These are phyloP conservation scores for Poeciliopsis gracilis DNA, from an alignment of 2,797 vertebrate species.

Conservation along the genomic window DNA sequence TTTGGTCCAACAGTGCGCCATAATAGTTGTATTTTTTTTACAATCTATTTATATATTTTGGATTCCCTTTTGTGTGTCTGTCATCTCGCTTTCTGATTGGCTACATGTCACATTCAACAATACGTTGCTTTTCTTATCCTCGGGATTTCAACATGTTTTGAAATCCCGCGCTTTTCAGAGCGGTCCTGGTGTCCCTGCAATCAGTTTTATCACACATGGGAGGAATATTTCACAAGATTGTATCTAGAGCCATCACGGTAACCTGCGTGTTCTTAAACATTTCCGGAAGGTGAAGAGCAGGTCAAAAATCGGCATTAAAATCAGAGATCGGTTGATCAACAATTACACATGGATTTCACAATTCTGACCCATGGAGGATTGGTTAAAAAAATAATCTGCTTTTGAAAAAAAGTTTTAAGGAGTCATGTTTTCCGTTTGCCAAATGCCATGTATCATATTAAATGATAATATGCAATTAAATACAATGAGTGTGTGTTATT, in stretches of 20 bases:
- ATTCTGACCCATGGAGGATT: background rate
- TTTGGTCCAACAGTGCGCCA: background rate
- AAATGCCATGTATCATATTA: background rate
- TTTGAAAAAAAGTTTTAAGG: background rate
- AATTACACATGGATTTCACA: background rate
- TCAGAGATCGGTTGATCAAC: background rate
- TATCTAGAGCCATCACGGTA: background rate
- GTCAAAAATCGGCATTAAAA: background rate
- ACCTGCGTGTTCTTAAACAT: background rate
- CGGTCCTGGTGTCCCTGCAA: background rate
- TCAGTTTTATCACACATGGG: background rate
- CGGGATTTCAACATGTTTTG: background rate
- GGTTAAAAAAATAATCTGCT: background rate
- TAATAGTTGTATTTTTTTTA: background rate
- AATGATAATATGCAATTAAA: background rate
- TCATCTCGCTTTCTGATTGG: background rate
- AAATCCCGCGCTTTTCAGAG: background rate
- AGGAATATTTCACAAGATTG: background rate
- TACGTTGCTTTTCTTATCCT: background rate
- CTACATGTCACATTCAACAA: background rate
- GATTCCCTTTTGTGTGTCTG: no score
- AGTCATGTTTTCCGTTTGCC: background rate
- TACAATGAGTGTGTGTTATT: background rate
- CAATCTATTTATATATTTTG: background rate
- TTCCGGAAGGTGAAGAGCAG: background rate